phyloP scores from a whole-genome alignment of 1,140 invertebrate genomes.

The Centruroides vittatus region DNA sequence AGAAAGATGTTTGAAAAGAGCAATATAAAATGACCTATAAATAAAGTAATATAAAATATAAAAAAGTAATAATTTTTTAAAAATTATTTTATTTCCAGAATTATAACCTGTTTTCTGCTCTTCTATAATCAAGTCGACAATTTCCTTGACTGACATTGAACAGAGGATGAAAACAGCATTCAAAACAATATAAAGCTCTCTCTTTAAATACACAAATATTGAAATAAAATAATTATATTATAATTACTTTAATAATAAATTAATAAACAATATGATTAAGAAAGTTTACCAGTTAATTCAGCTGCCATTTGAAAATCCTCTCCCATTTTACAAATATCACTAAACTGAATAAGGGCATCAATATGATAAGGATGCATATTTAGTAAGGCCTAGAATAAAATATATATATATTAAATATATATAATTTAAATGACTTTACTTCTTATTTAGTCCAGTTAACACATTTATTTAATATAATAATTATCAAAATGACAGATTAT shows the following conservation, averaged over 20 bases:
- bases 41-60: constrained; percentile 3
- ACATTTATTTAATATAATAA: no score
- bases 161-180: constrained; percentile 61
- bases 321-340: constrained; percentile 60
- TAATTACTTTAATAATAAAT: neutral
- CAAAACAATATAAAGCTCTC: constrained; percentile 56
- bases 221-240: neutral
- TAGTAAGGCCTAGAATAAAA: constrained; percentile 45
- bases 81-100: no score
- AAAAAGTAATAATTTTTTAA: no score
- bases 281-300: constrained; percentile 43
- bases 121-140: constrained; percentile 61
- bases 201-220: constrained; percentile 32
- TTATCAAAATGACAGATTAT: no score
- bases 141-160: constrained; percentile 60
- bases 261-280: constrained; percentile 1
- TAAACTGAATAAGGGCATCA: constrained; percentile 69
- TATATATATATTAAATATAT: constrained; percentile 2
- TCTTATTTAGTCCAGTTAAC: no score
- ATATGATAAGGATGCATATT: constrained; percentile 64
- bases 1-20: constrained; percentile 67
- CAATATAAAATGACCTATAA: constrained; percentile 59
- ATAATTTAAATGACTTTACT: neutral
- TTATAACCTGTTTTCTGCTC: constrained; percentile 58
- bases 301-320: constrained; percentile 66